Base-by-base conservation (phyloP, 1,140 invertebrate genomes). In the Polypedilum pembai region DNA sequence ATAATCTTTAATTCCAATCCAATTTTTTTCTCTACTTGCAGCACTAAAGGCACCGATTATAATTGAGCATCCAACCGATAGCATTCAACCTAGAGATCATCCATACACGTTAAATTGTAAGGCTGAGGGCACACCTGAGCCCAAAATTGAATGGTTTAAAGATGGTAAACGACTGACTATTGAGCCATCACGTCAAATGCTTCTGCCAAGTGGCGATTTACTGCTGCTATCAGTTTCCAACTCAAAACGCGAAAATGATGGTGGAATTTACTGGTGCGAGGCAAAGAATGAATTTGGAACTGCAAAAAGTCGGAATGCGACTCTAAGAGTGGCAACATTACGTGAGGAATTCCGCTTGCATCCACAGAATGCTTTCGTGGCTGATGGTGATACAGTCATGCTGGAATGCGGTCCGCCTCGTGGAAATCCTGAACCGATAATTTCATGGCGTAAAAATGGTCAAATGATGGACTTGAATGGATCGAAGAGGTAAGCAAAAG, bases 191-290 rank as follows among this genome's bases (percentile, higher is more conserved):
- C 85, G 86, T 79, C 81, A 86, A 75, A 84, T 87, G 63, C 82
- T 89, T 33, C 80, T 87, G 74, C 88, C 88, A 63, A 86, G 86
- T 73, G 91, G 91, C 56, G 86, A 87, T 75, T 84, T 93, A 74
- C 92, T 93, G 83, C 92, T 93, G 82, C 83, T 92, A 63, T 80
- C 89, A 79, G 88, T 91, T 75, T 86, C 85, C 69, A 87, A 89
- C 77, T 86, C 86, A 74, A 86, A 91, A 78, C 90, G 89, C 77
- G 91, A 92, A 79, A 88, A 87, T 66, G 92, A 94, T 82, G 89
- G 88, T 73, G 92, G 92, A 63, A 87, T 90, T 1, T 96, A 95
- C 82, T 94, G 92, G 89, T 96, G 94, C 81, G 91, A 94, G 79
- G 93, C 93, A 0, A 88, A 88, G 21, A 95, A 95, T 82, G 84